Base-by-base conservation (phyloP, 1,140 invertebrate genomes). In the Trachymyrmex cornetzi region DNA sequence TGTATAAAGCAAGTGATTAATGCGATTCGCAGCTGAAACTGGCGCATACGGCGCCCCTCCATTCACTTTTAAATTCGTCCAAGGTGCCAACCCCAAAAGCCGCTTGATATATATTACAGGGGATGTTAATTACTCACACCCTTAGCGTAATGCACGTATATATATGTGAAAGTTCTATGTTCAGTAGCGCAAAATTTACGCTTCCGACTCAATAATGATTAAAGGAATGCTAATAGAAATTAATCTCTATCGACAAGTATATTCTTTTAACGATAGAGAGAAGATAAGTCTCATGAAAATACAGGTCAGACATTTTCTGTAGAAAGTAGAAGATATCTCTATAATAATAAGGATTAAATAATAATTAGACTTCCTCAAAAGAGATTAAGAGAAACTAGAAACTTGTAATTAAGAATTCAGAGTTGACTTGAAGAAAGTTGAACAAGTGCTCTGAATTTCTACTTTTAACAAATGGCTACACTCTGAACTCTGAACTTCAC, bases 21-120 rank as follows among this genome's bases (percentile, higher is more conserved):
- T 95, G 93, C 74, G 93, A 93, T 94, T 94, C 93, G 85, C 94
- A 95, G 93, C 94, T 95, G 94, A 92, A 90, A 90, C 66, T 93
- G 93, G 92, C 93, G 93, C 91, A 79, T 90, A 89, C 87, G 87
- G 85, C 88, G 88, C 90, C 91, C 90, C 82, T 77, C 80, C 30
- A 85, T 87, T 87, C 85, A 85, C 90, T 92, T 87, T 93, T 89
- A 91, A 91, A 91, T 89, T 91, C 87, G 82, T 87, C 64, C 66
- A 86, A 89, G 85, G 89, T 92, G 93, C 92, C 93, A 94, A 90
- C 92, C 92, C 93, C 93, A 93, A 94, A 93, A 92, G 84, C 92
- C 80, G 55, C 85, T 61, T 86, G 64, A 92, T 93, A 93, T 94
- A 93, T 94, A 93, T 93, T 90, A 91, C 90, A 79, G 77, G 90